Conservation (phyloP, 2,888 invertebrate genomes). For the Metacarcinus magister region DNA sequence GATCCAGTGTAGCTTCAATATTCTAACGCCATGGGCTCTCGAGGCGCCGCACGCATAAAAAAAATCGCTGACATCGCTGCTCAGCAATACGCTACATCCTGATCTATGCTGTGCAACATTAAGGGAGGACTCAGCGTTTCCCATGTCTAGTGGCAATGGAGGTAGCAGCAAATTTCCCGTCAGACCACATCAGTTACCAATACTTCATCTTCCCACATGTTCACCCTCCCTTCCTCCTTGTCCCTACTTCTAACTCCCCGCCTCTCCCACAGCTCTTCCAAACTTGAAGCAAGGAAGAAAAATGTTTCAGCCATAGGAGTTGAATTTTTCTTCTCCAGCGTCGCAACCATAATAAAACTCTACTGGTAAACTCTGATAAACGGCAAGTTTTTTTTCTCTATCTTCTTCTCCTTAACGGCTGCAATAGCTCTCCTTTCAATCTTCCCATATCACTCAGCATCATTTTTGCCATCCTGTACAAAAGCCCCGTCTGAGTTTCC, state of each 20-base stretch:
- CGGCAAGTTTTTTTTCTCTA: background rate
- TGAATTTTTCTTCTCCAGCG: background rate
- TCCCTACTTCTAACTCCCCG: background rate
- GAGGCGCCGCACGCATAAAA: background rate
- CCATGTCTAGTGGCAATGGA: background rate
- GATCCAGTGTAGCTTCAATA: background rate
- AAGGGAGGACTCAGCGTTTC: background rate
- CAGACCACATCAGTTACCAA: background rate
- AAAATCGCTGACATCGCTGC: background rate
- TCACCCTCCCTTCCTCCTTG: background rate
- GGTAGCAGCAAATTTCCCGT: slow-evolving; percentile 29
- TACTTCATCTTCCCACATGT: background rate
- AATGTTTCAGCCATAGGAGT: slow-evolving; percentile 5
- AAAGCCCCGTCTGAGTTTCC: background rate
- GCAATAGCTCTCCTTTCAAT: background rate
- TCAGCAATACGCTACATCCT: background rate
- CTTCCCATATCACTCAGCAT: background rate
- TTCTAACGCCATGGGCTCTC: background rate
- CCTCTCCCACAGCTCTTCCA: slow-evolving; percentile 40
- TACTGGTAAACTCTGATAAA: background rate
- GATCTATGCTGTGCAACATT: background rate
- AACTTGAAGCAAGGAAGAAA: background rate
- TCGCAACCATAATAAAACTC: background rate
- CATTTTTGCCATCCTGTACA: background rate
- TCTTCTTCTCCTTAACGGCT: background rate